Evolutionary conservation across 2,113 vertebrate species (phyloP).

Genomic region (Cyprinodon tularosa): DNA sequence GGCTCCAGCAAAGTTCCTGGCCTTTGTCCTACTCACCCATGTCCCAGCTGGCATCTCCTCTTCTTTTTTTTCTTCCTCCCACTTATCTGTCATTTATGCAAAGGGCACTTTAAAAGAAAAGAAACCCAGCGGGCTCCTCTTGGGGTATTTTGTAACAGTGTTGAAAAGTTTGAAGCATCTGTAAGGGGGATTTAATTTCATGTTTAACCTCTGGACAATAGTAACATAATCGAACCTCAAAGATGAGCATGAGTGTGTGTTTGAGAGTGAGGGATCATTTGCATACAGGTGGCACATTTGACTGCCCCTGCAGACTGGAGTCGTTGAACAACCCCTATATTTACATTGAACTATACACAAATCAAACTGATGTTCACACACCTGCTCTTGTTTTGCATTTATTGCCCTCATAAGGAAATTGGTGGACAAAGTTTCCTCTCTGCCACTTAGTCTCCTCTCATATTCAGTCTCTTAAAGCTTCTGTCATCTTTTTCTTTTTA

Average conservation of each 20-base stretch:
- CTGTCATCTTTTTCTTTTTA: not conserved
- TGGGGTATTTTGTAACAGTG: constrained; percentile 7
- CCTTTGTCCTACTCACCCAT: constrained; percentile 28
- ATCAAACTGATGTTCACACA: constrained; percentile 37
- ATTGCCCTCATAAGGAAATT: constrained; percentile 20
- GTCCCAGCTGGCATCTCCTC: constrained; percentile 61
- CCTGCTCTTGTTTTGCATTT: constrained; percentile 65
- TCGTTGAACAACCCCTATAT: constrained; percentile 48
- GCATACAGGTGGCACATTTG: constrained; percentile 77
- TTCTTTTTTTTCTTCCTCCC: constrained; percentile 46
- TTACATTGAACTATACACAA: constrained; percentile 53
- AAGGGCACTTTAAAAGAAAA: constrained; percentile 42
- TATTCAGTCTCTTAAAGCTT: constrained; percentile 22
- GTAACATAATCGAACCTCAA: constrained; percentile 49
- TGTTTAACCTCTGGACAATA: constrained; percentile 24
- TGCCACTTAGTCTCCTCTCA: constrained; percentile 13
- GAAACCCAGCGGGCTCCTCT: constrained; percentile 4
- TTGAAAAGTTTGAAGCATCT: constrained; percentile 34
- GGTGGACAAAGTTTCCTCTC: constrained; percentile 40
- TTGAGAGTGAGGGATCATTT: constrained; percentile 57
- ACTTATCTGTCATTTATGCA: constrained; percentile 37
- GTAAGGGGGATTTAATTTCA: constrained; percentile 51
- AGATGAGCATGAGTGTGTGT: constrained; percentile 6
- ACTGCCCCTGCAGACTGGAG: constrained; percentile 39
- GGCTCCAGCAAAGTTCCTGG: constrained; percentile 28